phyloP scores from a whole-genome alignment of 2,113 vertebrate genomes.

The Asarcornis scutulata region DNA sequence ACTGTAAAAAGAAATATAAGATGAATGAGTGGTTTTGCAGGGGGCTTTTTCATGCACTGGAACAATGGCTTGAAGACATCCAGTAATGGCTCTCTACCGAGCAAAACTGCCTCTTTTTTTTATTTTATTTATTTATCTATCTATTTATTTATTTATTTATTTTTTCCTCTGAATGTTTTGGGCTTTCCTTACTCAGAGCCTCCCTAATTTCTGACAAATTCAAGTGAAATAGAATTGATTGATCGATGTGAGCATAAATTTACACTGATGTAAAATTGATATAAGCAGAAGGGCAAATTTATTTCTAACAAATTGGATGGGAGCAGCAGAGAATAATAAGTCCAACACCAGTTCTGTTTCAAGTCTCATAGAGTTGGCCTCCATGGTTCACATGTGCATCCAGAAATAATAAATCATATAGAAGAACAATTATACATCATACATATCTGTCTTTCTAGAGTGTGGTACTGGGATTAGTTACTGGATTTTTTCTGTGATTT shows the following conservation, averaged over 20 bases:
- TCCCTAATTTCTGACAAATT: background rate
- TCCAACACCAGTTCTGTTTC: background rate
- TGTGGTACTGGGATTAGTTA: background rate
- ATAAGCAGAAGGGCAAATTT: background rate
- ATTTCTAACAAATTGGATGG: background rate
- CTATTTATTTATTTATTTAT: background rate
- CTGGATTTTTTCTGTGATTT: background rate
- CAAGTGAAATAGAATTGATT: background rate
- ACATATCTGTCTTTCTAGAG: background rate
- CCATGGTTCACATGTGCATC: background rate
- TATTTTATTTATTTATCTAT: background rate
- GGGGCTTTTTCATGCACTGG: background rate
- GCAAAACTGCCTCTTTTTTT: background rate
- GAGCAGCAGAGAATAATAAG: background rate
- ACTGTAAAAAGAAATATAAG: conserved; percentile 17
- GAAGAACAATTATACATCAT: background rate
- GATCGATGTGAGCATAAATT: background rate
- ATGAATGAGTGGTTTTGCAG: background rate
- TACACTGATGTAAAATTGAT: background rate
- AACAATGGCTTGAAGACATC: background rate
- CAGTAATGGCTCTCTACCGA: background rate
- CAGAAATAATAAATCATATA: background rate
- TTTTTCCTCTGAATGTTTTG: background rate
- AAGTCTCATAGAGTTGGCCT: background rate
- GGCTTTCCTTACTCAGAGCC: background rate